These are phyloP conservation scores for Drosophila punjabiensis DNA, from an alignment of 1,140 invertebrate species.

Conservation along the genomic window DNA sequence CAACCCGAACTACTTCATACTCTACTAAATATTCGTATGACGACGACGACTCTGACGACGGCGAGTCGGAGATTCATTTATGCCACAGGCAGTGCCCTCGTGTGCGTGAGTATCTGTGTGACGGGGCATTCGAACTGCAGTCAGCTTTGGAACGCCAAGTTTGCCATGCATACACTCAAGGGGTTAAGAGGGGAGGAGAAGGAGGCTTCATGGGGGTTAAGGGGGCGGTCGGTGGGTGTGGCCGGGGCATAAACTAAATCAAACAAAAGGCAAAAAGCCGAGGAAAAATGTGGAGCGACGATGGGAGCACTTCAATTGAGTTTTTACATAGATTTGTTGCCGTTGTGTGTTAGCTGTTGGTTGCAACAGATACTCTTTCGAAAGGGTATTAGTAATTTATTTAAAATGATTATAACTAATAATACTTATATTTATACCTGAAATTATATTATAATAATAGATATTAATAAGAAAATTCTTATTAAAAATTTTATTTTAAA, in stretches of 20 bases:
- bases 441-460: too few species aligned
- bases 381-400: background rate
- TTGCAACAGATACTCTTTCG: constrained; percentile 16
- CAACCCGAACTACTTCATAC: constrained; percentile 83
- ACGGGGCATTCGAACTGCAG: constrained; percentile 65
- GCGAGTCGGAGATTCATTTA: constrained; percentile 68
- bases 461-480: too few species aligned
- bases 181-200: constrained; percentile 26
- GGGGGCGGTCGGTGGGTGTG: constrained; percentile 37
- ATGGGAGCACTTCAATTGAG: constrained; percentile 76
- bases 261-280: constrained; percentile 75
- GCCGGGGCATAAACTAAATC: constrained; percentile 73
- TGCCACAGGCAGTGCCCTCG: constrained; percentile 31
- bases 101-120: constrained; percentile 50
- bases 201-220: background rate
- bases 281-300: constrained; percentile 66
- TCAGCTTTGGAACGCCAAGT: constrained; percentile 66
- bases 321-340: constrained; percentile 74
- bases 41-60: constrained; percentile 41
- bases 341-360: constrained; percentile 14
- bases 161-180: constrained; percentile 43
- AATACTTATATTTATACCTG: too few species aligned
- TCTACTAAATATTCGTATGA: constrained; percentile 84
- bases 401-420: background rate
- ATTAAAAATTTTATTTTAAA: too few species aligned